Conservation (phyloP, 2,888 invertebrate species). For the Deilephila elpenor region DNA sequence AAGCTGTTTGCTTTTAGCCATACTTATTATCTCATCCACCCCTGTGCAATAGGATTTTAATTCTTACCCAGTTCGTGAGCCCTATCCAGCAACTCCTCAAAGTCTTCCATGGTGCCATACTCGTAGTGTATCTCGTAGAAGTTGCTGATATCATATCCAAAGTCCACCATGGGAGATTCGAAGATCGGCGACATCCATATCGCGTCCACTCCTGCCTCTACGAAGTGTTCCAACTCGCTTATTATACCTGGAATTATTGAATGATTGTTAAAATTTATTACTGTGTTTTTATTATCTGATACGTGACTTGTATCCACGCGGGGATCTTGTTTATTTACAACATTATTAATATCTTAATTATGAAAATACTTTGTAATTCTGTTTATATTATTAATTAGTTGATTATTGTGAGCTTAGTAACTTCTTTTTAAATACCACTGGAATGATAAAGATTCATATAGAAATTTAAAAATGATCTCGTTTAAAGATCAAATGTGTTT, state of each 20-base stretch:
- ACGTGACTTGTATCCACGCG: background rate
- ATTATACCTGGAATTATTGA: conserved; percentile 76
- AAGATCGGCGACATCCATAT: conserved; percentile 95
- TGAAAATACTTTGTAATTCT: too few species aligned
- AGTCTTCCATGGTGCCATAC: conserved; percentile 90
- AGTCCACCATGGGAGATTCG: conserved; percentile 92
- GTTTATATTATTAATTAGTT: too few species aligned
- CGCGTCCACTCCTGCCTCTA: conserved; percentile 88
- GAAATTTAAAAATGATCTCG: too few species aligned
- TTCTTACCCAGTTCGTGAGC: conserved; percentile 83
- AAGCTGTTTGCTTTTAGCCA: too few species aligned
- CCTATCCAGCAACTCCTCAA: conserved; percentile 82
- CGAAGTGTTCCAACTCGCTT: conserved; percentile 85
- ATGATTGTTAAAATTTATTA: background rate
- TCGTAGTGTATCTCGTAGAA: conserved; percentile 88
- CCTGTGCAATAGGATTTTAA: background rate
- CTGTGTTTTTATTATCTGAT: background rate
- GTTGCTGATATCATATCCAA: conserved; percentile 94
- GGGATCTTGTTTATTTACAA: too few species aligned
- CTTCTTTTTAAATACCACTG: too few species aligned
- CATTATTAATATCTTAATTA: too few species aligned
- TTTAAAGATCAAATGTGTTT: too few species aligned
- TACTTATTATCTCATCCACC: too few species aligned
- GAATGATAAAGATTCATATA: too few species aligned
- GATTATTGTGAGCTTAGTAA: too few species aligned